Conservation (phyloP, 2,113 vertebrate species). For the Clinocottus analis region DNA sequence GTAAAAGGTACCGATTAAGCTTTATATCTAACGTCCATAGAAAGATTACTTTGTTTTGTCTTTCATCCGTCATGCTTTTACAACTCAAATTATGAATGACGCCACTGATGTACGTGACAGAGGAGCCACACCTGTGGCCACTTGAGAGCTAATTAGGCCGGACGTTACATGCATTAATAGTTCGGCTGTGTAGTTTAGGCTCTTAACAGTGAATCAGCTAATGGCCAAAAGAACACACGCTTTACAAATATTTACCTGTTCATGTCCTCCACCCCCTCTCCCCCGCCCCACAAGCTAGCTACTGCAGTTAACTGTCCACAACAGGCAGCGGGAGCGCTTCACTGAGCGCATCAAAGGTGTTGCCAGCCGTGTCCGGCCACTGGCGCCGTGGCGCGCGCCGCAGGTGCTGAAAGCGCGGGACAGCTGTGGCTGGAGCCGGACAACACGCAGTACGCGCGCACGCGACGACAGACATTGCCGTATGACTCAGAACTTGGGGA, state of each 20-base stretch:
- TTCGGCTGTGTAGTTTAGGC: not conserved
- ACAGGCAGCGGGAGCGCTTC: not conserved
- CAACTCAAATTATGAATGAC: not conserved
- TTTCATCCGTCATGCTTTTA: not conserved
- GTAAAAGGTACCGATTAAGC: not conserved
- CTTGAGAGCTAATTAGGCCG: not conserved
- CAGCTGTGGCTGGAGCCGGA: conserved; percentile 5
- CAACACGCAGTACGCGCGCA: not conserved
- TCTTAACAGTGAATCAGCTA: not conserved
- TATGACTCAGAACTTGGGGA: conserved; percentile 1
- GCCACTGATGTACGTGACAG: not conserved
- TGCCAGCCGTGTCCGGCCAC: conserved; percentile 22
- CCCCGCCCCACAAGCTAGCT: not conserved
- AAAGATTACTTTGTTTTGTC: not conserved
- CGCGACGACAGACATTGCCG: not conserved
- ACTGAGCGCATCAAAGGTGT: conserved; percentile 2
- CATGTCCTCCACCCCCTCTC: not conserved
- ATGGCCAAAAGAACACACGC: too few relatives aligned
- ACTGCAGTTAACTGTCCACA: not conserved
- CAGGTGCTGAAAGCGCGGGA: conserved; percentile 41
- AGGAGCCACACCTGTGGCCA: not conserved
- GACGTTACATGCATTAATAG: not conserved
- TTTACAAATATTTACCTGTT: not conserved
- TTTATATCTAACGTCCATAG: not conserved
- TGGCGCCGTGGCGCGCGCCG: conserved; percentile 30